Evolutionary conservation across 2,888 invertebrate genomes (phyloP).

Genomic region (Lacanobia oleracea): DNA sequence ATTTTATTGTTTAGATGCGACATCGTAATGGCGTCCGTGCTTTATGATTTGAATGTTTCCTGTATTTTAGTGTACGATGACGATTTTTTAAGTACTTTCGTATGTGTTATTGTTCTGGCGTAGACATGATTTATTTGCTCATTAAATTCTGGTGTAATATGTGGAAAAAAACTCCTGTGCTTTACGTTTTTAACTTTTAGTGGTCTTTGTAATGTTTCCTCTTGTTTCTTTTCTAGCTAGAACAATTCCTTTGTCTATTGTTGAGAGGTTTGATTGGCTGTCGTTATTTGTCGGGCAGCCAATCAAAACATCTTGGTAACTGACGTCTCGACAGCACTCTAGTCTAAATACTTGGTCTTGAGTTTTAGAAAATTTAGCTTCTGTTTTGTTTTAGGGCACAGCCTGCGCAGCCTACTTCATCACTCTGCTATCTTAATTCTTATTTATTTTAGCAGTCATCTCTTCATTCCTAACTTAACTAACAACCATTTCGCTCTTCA

Average conservation of each 20-base stretch:
- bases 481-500: no score
- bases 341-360: not conserved
- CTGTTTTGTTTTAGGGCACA: no score
- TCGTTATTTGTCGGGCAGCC: not conserved
- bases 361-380: no score
- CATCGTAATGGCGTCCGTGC: slow-evolving; percentile 68
- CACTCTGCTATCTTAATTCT: no score
- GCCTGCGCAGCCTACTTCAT: no score
- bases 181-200: slow-evolving; percentile 18
- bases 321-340: not conserved
- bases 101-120: slow-evolving; percentile 53
- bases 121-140: slow-evolving; percentile 35
- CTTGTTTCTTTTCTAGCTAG: not conserved
- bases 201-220: not conserved
- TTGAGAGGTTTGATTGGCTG: slow-evolving; percentile 18
- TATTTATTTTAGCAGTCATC: no score
- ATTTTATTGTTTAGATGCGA: slow-evolving; percentile 73
- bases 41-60: slow-evolving; percentile 68
- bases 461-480: no score
- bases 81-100: slow-evolving; percentile 57
- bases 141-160: slow-evolving; percentile 28
- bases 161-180: slow-evolving; percentile 1
- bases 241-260: slow-evolving; percentile 28
- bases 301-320: slow-evolving; percentile 2
- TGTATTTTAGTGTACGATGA: slow-evolving; percentile 59